These are phyloP conservation scores for Acestrorhynchus altus DNA, from an alignment of 2,797 vertebrate genomes.

Conservation along the genomic window DNA sequence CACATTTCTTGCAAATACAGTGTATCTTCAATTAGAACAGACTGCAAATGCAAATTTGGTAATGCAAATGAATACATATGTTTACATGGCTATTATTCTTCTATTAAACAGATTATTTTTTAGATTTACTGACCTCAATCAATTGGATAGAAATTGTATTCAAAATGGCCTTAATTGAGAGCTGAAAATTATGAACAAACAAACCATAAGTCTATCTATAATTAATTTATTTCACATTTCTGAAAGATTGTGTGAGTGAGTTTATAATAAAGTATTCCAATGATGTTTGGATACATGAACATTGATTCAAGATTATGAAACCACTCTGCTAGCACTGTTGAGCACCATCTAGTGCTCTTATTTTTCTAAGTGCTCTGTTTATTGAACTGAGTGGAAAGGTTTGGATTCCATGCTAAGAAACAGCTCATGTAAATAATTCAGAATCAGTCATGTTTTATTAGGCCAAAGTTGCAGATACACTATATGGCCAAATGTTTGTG, in stretches of 20 bases:
- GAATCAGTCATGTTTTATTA: neutral
- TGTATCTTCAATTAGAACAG: too few species aligned
- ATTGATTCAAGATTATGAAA: conserved; percentile 13
- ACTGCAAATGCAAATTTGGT: too few species aligned
- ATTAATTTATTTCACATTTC: neutral
- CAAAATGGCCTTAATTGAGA: too few species aligned
- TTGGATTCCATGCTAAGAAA: neutral
- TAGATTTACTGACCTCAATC: too few species aligned
- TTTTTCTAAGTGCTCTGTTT: neutral
- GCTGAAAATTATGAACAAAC: too few species aligned
- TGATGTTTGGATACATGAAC: neutral
- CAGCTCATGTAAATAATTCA: neutral
- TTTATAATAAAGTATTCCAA: neutral
- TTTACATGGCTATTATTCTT: too few species aligned
- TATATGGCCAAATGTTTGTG: neutral
- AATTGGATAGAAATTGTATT: too few species aligned
- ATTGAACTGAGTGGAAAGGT: neutral
- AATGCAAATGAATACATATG: too few species aligned
- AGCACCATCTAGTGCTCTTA: neutral
- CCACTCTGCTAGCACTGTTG: conserved; percentile 8
- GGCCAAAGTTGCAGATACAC: neutral
- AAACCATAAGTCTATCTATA: too few species aligned
- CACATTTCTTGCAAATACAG: too few species aligned
- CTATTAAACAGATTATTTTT: too few species aligned
- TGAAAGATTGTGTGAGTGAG: neutral